Evolutionary conservation across 2,888 invertebrate genomes (phyloP), one percentile per base, ranked within the genome.

Genomic region (Rhamphomyia laevipes): DNA sequence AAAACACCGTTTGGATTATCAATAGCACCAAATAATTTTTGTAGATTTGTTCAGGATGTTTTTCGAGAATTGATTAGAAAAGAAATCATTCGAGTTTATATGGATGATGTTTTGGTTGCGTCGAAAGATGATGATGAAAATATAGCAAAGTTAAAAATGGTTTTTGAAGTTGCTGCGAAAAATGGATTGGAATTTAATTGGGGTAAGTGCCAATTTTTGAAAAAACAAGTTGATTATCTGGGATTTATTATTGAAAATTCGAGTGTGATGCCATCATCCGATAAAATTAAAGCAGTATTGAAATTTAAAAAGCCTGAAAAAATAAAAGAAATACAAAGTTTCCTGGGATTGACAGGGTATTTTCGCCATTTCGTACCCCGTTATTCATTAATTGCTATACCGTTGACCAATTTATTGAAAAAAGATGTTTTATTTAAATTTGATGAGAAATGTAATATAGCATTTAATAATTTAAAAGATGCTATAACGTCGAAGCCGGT

Each of bases 1-100:
- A 52, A 53, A 42, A 51, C 61, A 42, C 70, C 68, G 0, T 72
- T 71, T 59, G 70, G 69, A 5, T 47, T 69, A 5, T 53, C 54
- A 2, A 63, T 63, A 31, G 62, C 58, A 0, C 61, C 61, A 3
- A 51, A 57, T 3, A 57, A 59, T 1, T 63, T 64, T 42, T 60
- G 63, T 43, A 52, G 57, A n/a, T n/a, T n/a, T n/a, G n/a, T n/a
- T n/a, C n/a, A n/a, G n/a, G n/a, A n/a, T n/a, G n/a, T n/a, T n/a
- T 10, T 52, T 55, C 40, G 49, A n/a, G n/a, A n/a, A n/a, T n/a
- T n/a, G n/a, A n/a, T n/a, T n/a, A n/a, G n/a, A n/a, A n/a, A n/a
- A n/a, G n/a, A n/a, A n/a, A n/a, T n/a, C n/a, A n/a, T n/a, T n/a
- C 23, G 53, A 1, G 48, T 48, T 5, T 60, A 62, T 42, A 55